Base-by-base conservation (phyloP, 2,888 invertebrate genomes). In the Drosophila austrosaltans region DNA sequence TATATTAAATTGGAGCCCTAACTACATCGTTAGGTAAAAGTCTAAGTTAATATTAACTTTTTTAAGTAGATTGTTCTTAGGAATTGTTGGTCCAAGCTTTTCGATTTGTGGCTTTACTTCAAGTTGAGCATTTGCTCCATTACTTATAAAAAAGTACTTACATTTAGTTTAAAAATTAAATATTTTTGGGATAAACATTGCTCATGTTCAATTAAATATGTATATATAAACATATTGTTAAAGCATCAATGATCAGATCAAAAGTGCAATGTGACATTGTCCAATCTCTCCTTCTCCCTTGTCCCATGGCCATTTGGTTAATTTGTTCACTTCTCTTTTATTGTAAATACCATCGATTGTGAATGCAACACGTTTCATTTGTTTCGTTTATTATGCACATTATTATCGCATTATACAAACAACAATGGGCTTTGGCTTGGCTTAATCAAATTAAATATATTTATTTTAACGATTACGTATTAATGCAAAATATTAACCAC, bases 381-480 rank as follows among this genome's bases (percentile, higher is more conserved):
- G 32, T 60, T 20, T 58, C 61, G 57, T 70, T 77, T 69, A 81
- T 79, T 79, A 77, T 82, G 70, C 65, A 63, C 70, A 79, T 85
- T 87, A 77, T 85, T 77, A 82, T 77, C 70, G 66, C 71, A 82
- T 79, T 79, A 70, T 72, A 57, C 54, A 62, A 72, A 80, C 76
- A 72, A 36, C 36, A 36, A 73, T 57, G 57, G 22, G 48, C 48
- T 48, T 48, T 39, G 42, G 32, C 48, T 62, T 61, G 53, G 39
- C 66, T 72, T 76, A 72, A 83, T 68, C 25, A 67, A 70, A 53
- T 70, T 78, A 70, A 81, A 73, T 59, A 64, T 76, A 69, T 82
- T 68, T 69, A 66, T 63, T 42, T 44, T 48, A 53, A 44, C 65
- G 66, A 77, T 81, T 81, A 73, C 69, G 48, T 63, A 75, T 84